Base-by-base conservation (phyloP, 1,140 invertebrate genomes). In the Diachasmimorpha longicaudata region DNA sequence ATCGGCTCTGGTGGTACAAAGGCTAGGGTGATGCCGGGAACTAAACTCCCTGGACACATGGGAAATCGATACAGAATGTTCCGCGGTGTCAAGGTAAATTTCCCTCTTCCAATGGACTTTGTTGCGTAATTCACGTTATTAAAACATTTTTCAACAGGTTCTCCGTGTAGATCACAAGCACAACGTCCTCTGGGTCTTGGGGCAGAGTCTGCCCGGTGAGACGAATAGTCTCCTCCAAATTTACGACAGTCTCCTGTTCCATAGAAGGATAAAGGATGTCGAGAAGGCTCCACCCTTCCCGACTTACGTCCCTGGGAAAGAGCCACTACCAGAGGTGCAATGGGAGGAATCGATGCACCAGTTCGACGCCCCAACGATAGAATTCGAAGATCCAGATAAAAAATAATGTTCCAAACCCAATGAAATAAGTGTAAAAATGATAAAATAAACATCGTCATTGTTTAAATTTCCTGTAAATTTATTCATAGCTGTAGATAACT, bases 21-120 rank as follows among this genome's bases (percentile, higher is more conserved):
- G 87, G 94, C 91, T 5, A 89, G 96, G 78, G 94, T 99, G 21
- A 96, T 96, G 94, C 96, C 96, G 67, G 98, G 98, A 71, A 98
- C 95, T 36, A 98, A 98, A 90, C 93, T 99, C 94, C 97, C 97
- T 52, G 98, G 98, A 42, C 96, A 98, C 82, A 99, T 99, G 98
- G 98, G 98, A 36, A 95, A 95, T 83, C 88, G 89, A 77, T 95
- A 92, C 90, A 91, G 94, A 79, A 90, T 91, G 42, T 81, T 93
- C 13, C 91, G 91, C 82, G 97, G 96, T 21, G 84, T 96, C 6
- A 93, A 93, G 88, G 93, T 93, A 84, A 84, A 52, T 80, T 76
- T 0, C 31, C 2, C n/a, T n/a, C n/a, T n/a, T n/a, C n/a, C n/a
- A n/a, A n/a, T n/a, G n/a, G n/a, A n/a, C n/a, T n/a, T n/a, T n/a